Evolutionary conservation across 2,888 invertebrate genomes (phyloP).

Genomic region (Troglohyphantes excavatus): DNA sequence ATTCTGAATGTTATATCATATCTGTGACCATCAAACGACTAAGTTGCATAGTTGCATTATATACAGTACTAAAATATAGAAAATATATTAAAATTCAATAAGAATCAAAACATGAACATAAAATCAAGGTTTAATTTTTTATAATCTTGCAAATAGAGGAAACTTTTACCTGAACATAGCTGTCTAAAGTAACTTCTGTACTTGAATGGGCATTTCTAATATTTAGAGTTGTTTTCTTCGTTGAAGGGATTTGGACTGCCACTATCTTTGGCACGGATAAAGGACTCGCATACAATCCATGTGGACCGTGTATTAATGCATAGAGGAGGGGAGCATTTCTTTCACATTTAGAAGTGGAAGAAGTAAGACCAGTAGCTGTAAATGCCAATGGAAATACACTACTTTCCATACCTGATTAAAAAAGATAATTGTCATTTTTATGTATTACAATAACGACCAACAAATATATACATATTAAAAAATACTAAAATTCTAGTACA

Average conservation of each 20-base stretch:
- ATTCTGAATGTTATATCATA: too few species aligned
- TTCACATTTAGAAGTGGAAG: background rate
- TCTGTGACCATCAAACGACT: too few species aligned
- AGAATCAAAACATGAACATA: too few species aligned
- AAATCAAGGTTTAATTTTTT: too few species aligned
- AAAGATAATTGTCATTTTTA: too few species aligned
- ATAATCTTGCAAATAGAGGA: too few species aligned
- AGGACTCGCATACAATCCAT: background rate
- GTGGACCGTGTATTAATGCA: conserved; percentile 1
- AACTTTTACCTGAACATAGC: background rate
- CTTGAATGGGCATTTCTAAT: background rate
- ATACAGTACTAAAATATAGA: too few species aligned
- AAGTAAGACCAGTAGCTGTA: background rate
- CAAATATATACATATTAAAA: too few species aligned
- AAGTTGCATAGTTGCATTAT: too few species aligned
- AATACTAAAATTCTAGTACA: too few species aligned
- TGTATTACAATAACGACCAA: too few species aligned
- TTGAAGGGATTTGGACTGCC: conserved; percentile 19
- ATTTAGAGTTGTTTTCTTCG: conserved; percentile 3
- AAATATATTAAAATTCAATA: too few species aligned
- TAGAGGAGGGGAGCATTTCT: background rate
- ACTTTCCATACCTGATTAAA: background rate
- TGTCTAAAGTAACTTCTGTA: background rate
- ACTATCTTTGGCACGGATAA: background rate
- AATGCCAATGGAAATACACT: background rate